phyloP scores from a whole-genome alignment of 2,888 invertebrate species.

The Cephonodes hylas region DNA sequence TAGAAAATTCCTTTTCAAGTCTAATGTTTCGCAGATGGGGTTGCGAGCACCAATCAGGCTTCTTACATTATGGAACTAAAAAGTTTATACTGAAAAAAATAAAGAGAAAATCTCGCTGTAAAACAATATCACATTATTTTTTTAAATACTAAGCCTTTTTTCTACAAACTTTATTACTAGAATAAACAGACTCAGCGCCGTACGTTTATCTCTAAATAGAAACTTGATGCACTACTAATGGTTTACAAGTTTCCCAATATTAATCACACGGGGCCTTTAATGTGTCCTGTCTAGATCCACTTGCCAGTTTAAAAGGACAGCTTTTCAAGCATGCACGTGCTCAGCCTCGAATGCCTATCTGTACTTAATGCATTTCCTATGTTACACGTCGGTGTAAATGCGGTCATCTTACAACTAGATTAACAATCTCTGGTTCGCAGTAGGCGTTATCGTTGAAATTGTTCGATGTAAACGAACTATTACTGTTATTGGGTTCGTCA shows the following conservation, averaged over 20 bases:
- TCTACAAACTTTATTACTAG: no score
- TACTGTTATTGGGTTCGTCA: constrained; percentile 25
- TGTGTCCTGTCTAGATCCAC: background rate
- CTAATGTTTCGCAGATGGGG: no score
- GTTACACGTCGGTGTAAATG: constrained; percentile 40
- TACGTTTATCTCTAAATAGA: background rate
- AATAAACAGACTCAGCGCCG: no score
- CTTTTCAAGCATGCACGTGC: background rate
- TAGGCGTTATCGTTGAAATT: constrained; percentile 34
- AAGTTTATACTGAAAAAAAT: no score
- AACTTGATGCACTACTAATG: background rate
- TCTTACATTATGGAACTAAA: no score
- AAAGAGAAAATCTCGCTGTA: no score
- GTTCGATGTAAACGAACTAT: constrained; percentile 28
- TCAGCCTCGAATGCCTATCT: constrained; percentile 16
- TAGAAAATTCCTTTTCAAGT: no score
- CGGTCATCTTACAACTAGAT: constrained; percentile 28
- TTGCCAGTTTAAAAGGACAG: background rate
- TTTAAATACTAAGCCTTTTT: no score
- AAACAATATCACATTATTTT: no score
- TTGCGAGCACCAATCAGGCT: no score
- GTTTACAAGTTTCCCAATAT: background rate
- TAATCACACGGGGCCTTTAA: background rate
- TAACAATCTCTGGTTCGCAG: constrained; percentile 23
- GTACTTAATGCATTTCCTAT: constrained; percentile 39